Evolutionary conservation across 2,797 vertebrate genomes (phyloP), one percentile per base, ranked within the genome.

Genomic region (Melanotaenia trifasciata): DNA sequence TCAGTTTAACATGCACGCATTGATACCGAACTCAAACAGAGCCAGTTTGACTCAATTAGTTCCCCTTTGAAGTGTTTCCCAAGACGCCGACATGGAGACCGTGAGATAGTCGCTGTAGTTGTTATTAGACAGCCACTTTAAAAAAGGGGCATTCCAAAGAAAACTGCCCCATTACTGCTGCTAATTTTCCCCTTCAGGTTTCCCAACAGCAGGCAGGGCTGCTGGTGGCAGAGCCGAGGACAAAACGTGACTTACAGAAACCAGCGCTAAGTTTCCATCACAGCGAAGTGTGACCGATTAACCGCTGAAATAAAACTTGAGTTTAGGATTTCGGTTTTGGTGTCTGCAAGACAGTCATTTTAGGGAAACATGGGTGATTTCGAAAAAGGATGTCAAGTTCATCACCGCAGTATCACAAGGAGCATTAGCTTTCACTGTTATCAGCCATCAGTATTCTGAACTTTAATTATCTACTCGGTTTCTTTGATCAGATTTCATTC

Each of bases 71-170:
- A 78, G 68, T 86, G 57, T 78, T 84, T 81, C 84, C 79, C 66
- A n/a, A 80, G 83, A 76, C 40, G 10, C 65, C 24, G 73, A 70
- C 83, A 38, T 58, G 72, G 75, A 83, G 82, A 75, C 40, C 74
- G 70, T 87, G 88, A 89, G 83, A 89, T 77, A 78, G 81, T 79
- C 60, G 69, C 61, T 72, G 56, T 58, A 40, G 47, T 64, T 76
- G 87, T 85, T 85, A 81, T 81, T 83, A 84, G 71, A 76, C 22
- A 16, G 76, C 40, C 1, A 28, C 56, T 68, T 67, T 75, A 71
- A 88, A 71, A 88, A 84, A 84, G 90, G 90, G 89, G 79, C 87
- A 91, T 91, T 93, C 88, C 91, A 89, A 83, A 80, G 64, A 87
- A 87, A 90, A 89, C 79, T 81, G 72, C 80, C 91, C 87, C 83